phyloP scores from a whole-genome alignment of 2,888 invertebrate genomes.

The Thecocarcelia acutangulata region DNA sequence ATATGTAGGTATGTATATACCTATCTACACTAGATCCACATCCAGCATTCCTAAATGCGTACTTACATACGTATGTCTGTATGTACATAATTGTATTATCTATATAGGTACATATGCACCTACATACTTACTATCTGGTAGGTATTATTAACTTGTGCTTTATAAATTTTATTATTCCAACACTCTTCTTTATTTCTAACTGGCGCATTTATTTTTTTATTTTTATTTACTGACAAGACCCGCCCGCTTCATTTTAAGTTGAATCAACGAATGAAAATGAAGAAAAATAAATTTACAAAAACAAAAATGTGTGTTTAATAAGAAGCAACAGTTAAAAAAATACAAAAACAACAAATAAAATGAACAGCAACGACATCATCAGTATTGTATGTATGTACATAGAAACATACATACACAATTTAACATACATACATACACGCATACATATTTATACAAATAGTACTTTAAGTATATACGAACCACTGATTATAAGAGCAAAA shows the following conservation, averaged over 20 bases:
- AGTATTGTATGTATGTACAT: slow-evolving; percentile 30
- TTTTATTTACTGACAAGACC: slow-evolving; percentile 69
- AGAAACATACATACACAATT: neutral
- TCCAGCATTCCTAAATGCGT: neutral
- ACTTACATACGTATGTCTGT: neutral
- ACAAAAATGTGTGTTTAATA: slow-evolving; percentile 60
- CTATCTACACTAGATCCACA: no score
- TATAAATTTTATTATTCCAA: slow-evolving; percentile 43
- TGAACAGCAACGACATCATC: slow-evolving; percentile 68
- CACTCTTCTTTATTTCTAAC: slow-evolving; percentile 66
- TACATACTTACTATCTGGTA: neutral
- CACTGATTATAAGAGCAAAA: slow-evolving; percentile 34
- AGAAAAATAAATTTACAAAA: slow-evolving; percentile 67
- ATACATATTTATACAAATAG: neutral
- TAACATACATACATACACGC: neutral
- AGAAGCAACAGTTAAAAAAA: slow-evolving; percentile 58
- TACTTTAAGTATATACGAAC: slow-evolving; percentile 22
- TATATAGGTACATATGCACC: neutral
- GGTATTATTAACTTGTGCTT: slow-evolving; percentile 3
- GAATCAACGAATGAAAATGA: slow-evolving; percentile 72
- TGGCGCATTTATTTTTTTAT: slow-evolving; percentile 55
- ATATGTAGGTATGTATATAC: no score
- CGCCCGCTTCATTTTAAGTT: slow-evolving; percentile 71
- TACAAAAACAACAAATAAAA: slow-evolving; percentile 52
- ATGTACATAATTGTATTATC: neutral